Evolutionary conservation across 1,140 invertebrate genomes (phyloP).

Genomic region (Wasmannia auropunctata): DNA sequence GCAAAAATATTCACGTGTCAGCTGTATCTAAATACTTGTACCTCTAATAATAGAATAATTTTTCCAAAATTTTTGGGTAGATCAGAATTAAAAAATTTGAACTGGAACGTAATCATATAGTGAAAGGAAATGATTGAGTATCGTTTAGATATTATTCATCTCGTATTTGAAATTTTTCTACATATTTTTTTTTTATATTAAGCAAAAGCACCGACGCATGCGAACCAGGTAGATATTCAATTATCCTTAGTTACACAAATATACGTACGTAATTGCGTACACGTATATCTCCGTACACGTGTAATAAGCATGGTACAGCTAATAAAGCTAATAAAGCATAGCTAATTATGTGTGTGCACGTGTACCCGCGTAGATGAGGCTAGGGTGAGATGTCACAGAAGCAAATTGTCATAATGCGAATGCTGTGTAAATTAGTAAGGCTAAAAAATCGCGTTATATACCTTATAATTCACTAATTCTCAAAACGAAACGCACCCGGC

Average conservation of each 20-base stretch:
- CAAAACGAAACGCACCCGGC: not conserved
- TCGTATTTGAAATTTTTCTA: not conserved
- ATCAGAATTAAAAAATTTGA: not conserved
- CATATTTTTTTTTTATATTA: not conserved
- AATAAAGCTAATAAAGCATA: constrained; percentile 43
- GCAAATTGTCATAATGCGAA: constrained; percentile 24
- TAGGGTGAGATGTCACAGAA: constrained; percentile 17
- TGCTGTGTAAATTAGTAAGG: constrained; percentile 26
- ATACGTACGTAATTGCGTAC: constrained; percentile 9
- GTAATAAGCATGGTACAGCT: constrained; percentile 24
- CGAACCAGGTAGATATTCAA: not conserved
- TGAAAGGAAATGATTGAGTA: not conserved
- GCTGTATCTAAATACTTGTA: not conserved
- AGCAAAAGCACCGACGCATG: not conserved
- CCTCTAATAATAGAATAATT: not conserved
- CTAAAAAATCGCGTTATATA: constrained; percentile 16
- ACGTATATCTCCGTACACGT: not conserved
- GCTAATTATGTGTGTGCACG: constrained; percentile 14
- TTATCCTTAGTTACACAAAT: constrained; percentile 1
- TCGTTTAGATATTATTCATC: not conserved
- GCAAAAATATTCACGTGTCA: not conserved
- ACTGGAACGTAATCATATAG: not conserved
- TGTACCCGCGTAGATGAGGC: constrained; percentile 9
- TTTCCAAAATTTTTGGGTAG: not conserved
- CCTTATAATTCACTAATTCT: not conserved